Evolutionary conservation across 2,888 invertebrate genomes (phyloP).

Genomic region (Aphrophora alni): DNA sequence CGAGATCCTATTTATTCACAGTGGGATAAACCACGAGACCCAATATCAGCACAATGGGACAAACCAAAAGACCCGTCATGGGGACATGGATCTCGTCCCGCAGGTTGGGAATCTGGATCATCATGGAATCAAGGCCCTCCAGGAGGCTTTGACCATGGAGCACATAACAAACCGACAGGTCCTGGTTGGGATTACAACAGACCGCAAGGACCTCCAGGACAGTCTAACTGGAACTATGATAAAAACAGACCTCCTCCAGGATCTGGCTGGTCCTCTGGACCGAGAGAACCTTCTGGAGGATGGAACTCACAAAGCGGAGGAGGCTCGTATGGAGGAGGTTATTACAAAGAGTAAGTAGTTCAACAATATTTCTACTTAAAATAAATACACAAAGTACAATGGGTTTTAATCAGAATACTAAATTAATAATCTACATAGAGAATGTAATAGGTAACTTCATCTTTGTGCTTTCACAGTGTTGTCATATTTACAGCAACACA

Average conservation of each 20-base stretch:
- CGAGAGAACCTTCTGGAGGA: not conserved
- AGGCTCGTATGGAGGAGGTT: not conserved
- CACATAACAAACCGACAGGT: conserved; percentile 22
- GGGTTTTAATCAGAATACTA: too few species aligned
- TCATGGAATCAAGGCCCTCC: conserved; percentile 27
- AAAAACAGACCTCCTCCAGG: not conserved
- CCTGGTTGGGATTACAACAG: conserved; percentile 26
- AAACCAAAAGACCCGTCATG: not conserved
- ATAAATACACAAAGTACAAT: too few species aligned
- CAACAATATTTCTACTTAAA: too few species aligned
- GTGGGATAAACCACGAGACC: conserved; percentile 30
- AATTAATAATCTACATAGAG: too few species aligned
- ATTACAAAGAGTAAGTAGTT: not conserved
- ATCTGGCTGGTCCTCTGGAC: too few species aligned
- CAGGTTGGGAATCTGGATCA: not conserved
- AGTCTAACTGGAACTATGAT: conserved; percentile 24
- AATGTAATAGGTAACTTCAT: too few species aligned
- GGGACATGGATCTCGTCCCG: not conserved
- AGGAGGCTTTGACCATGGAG: conserved; percentile 22
- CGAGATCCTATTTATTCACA: conserved; percentile 23
- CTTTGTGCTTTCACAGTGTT: too few species aligned
- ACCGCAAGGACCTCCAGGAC: conserved; percentile 10
- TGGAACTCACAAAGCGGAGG: not conserved
- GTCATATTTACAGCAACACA: too few species aligned
- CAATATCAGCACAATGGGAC: conserved; percentile 34